Evolutionary conservation across 1,140 invertebrate genomes (phyloP).

Genomic region (Onthophagus taurus): DNA sequence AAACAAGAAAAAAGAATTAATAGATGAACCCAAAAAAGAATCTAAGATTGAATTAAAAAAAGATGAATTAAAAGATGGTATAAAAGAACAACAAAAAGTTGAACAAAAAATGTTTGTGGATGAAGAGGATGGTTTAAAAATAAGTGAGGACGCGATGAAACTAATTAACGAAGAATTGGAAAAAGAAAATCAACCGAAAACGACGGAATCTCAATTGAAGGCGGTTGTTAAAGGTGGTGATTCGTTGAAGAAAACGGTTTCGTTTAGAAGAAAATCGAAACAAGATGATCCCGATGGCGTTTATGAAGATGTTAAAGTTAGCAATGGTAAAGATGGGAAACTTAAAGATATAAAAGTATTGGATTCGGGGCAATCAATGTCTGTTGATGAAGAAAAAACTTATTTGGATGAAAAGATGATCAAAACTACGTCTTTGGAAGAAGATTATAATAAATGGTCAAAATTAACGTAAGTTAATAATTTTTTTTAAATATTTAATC

Average conservation of each 20-base stretch:
- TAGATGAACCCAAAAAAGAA: constrained; percentile 9
- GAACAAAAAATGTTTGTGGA: constrained; percentile 26
- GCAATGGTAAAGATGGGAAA: constrained; percentile 29
- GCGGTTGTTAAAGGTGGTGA: constrained; percentile 27
- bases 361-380: constrained; percentile 20
- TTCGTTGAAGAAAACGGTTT: constrained; percentile 39
- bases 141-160: constrained; percentile 15
- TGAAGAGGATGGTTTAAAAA: constrained; percentile 30
- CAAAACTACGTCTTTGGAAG: constrained; percentile 28
- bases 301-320: constrained; percentile 37
- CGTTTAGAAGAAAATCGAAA: constrained; percentile 36
- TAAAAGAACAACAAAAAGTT: constrained; percentile 7
- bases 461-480: constrained; percentile 27
- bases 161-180: constrained; percentile 16
- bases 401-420: constrained; percentile 28
- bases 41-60: constrained; percentile 11
- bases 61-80: constrained; percentile 2
- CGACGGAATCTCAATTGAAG: constrained; percentile 23
- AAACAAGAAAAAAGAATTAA: background rate
- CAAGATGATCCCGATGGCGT: constrained; percentile 30
- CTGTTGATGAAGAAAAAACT: constrained; percentile 25
- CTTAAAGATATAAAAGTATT: constrained; percentile 28
- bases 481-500: no score
- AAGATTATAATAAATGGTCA: constrained; percentile 34
- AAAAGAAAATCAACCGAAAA: constrained; percentile 7